Evolutionary conservation across 2,888 invertebrate species (phyloP), one percentile per base, ranked within the genome.

Genomic region (Stramonita haemastoma): DNA sequence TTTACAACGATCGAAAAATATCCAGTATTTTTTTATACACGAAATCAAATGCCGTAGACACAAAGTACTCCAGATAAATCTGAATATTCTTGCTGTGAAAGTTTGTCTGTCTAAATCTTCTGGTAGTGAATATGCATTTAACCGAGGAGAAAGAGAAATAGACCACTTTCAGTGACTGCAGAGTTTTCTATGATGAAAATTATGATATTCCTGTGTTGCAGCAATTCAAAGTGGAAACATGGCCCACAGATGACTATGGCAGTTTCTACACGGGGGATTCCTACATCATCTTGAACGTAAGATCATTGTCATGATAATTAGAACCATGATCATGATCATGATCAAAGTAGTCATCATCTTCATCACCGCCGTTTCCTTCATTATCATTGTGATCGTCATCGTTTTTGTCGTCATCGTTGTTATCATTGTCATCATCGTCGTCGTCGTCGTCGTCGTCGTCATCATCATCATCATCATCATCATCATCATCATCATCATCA

Each of bases 211-310:
- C 13, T 79, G 17, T 83, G 81, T 93, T 93, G 86, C 92, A 95
- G 95, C 93, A 95, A 95, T 95, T 95, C 90, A 92, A 93, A 83
- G 93, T 95, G 8, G 93, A 92, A 22, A 91, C 93, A 13, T 94
- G 94, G 94, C 94, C 94, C 32, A 91, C 93, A 34, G 94, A 94
- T 88, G 94, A 94, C 34, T 95, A 94, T 90, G 95, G 95, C 15
- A 92, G 93, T 83, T 95, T 95, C 91, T 95, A 91, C 90, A 92
- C 91, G 56, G 95, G 95, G 1, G 95, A 95, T 88, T 95, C 95
- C 26, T 95, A 95, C 91, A 95, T 95, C 73, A 92, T 95, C 66
- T 90, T 95, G 13, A 93, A 95, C 90, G 95, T 95, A 92, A 93
- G 93, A 46, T 46, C 26, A 83, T 2, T 26, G 32, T 79, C 32